Evolutionary conservation across 2,888 invertebrate species (phyloP), one percentile per base, ranked within the genome.

Genomic region (Polylopha cassiicola): DNA sequence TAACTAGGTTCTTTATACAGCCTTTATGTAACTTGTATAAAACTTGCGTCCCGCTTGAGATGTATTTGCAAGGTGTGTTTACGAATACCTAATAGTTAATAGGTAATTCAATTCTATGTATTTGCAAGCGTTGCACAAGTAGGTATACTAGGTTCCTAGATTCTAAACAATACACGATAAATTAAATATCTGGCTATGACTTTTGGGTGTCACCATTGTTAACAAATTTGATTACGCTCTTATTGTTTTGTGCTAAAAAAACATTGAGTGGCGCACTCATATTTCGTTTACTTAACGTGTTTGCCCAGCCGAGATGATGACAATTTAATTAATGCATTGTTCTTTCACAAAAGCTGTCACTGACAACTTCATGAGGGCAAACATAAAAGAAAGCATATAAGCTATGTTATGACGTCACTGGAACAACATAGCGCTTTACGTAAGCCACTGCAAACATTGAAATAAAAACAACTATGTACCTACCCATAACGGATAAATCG

Each of bases 271-370:
- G 55, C 56, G 43, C 50, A 53, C 55, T 73, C 65, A 56, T 59
- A 62, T 73, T 69, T 61, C 64, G 53, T 61, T 65, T 62, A 47
- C 53, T 56, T 55, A 45, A 51, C 32, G 48, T 66, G 58, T 70
- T 70, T 67, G 51, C 49, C 29, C 61, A 65, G 61, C 55, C 53
- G 60, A 56, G 36, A 31, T 41, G 53, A 46, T 61, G 56, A 61
- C 64, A 64, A 64, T 67, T 69, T 68, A 68, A 72, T 70, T 68
- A 65, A 47, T 50, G 59, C 50, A 66, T 73, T 71, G 69, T 73
- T 65, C 53, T 46, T 22, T 4, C 39, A 65, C 61, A 66, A 65
- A 60, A 55, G 56, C 50, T 46, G 39, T 46, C 44, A 45, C 24
- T 32, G 44, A 22, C 31, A 20, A 24, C 30, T 41, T 41, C 29